These are phyloP conservation scores for Pissodes strobi DNA, from an alignment of 1,140 invertebrate species.

Conservation along the genomic window DNA sequence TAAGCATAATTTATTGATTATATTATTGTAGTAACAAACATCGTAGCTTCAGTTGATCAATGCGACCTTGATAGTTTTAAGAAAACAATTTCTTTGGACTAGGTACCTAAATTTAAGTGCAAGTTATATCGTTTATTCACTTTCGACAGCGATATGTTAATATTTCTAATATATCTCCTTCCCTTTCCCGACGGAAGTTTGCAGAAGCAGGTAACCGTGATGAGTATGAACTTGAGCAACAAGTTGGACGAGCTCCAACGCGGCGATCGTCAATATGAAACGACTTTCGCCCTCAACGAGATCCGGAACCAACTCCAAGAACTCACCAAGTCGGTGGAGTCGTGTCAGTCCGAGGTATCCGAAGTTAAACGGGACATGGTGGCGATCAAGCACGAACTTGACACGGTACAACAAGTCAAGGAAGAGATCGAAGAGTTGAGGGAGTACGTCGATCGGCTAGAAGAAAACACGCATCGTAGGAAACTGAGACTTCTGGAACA, in stretches of 20 bases:
- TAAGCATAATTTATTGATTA: no score
- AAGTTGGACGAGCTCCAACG: constrained; percentile 86
- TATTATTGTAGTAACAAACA: no score
- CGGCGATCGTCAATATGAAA: constrained; percentile 84
- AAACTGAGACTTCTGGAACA: constrained; percentile 86
- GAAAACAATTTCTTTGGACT: no score
- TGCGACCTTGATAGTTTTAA: no score
- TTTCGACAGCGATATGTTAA: no score
- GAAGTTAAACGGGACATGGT: constrained; percentile 92
- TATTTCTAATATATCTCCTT: background rate
- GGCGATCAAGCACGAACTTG: constrained; percentile 89
- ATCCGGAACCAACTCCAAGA: constrained; percentile 89
- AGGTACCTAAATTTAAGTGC: no score
- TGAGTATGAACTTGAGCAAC: constrained; percentile 91
- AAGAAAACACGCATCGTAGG: constrained; percentile 83
- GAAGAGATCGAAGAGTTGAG: constrained; percentile 91
- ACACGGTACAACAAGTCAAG: constrained; percentile 90
- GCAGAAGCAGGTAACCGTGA: constrained; percentile 94
- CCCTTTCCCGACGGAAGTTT: constrained; percentile 66
- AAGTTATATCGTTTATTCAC: no score
- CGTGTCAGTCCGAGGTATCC: constrained; percentile 89
- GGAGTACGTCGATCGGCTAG: constrained; percentile 86
- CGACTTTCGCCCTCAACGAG: constrained; percentile 86
- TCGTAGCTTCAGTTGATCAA: no score
- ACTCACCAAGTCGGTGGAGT: constrained; percentile 90